These are phyloP conservation scores for Silurus asotus DNA, from an alignment of 2,113 vertebrate species.

Conservation along the genomic window DNA sequence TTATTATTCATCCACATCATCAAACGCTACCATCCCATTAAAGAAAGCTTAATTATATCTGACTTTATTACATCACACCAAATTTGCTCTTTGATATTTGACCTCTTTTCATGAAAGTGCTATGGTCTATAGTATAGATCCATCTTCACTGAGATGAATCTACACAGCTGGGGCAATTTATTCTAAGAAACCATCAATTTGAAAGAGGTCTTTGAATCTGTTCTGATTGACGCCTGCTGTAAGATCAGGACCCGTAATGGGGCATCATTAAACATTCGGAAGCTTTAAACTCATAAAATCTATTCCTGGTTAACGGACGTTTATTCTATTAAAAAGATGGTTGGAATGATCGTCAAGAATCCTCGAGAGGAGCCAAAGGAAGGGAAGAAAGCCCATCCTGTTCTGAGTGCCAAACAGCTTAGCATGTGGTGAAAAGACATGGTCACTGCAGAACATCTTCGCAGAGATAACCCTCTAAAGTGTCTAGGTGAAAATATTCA, in stretches of 20 bases:
- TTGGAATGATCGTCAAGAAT: background rate
- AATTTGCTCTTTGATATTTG: slow-evolving; percentile 20
- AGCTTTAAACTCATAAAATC: background rate
- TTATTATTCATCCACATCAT: background rate
- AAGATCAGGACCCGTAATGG: slow-evolving; percentile 24
- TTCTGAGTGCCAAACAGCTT: background rate
- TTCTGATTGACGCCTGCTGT: background rate
- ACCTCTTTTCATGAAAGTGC: slow-evolving; percentile 19
- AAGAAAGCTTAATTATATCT: background rate
- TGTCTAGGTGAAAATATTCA: background rate
- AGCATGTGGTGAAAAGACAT: background rate
- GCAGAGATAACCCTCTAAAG: background rate
- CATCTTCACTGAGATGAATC: background rate
- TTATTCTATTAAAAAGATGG: background rate
- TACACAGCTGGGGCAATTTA: slow-evolving; percentile 2
- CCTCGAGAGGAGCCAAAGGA: background rate
- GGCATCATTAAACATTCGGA: background rate
- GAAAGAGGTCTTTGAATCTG: background rate
- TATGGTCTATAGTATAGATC: background rate
- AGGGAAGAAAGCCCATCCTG: background rate
- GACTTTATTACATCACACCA: background rate
- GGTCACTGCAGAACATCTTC: background rate
- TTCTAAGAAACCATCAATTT: background rate
- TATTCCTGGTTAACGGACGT: background rate
- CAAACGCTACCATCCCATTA: background rate